phyloP scores from a whole-genome alignment of 1,140 invertebrate species.

The Drosophila pallidifrons region DNA sequence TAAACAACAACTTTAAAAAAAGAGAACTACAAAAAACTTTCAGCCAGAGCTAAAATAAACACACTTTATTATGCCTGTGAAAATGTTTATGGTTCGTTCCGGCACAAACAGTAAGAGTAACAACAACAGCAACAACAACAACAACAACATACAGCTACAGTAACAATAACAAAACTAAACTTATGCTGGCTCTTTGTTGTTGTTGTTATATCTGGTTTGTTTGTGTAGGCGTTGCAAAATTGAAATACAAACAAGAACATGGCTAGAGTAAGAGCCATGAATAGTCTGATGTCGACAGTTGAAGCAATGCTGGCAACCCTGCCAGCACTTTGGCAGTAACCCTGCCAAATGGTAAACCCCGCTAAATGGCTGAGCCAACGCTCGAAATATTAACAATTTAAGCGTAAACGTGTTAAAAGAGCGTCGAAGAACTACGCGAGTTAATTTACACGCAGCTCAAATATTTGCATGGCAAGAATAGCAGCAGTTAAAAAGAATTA shows the following conservation, averaged over 20 bases:
- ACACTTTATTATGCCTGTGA: slow-evolving; percentile 70
- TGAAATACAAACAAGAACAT: slow-evolving; percentile 77
- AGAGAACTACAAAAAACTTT: slow-evolving; percentile 58
- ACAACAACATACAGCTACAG: slow-evolving; percentile 47
- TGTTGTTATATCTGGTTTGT: slow-evolving; percentile 43
- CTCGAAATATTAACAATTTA: slow-evolving; percentile 73
- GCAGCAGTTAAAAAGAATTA: slow-evolving; percentile 54
- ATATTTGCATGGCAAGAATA: slow-evolving; percentile 62
- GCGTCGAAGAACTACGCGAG: slow-evolving; percentile 65
- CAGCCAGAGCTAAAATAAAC: slow-evolving; percentile 64
- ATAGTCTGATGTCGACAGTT: slow-evolving; percentile 22
- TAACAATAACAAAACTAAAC: slow-evolving; percentile 65
- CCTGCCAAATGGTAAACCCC: slow-evolving; percentile 2
- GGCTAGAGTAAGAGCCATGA: slow-evolving; percentile 7
- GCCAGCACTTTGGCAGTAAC: neutral
- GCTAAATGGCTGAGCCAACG: slow-evolving; percentile 27
- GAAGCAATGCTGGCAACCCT: slow-evolving; percentile 6
- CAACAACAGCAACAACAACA: slow-evolving; percentile 47
- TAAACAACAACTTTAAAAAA: slow-evolving; percentile 53
- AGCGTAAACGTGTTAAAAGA: slow-evolving; percentile 71
- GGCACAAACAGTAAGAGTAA: slow-evolving; percentile 24
- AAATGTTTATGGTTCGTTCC: slow-evolving; percentile 71
- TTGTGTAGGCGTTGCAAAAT: slow-evolving; percentile 73
- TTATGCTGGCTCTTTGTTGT: slow-evolving; percentile 48
- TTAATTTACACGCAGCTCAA: slow-evolving; percentile 76